These are phyloP conservation scores for Astropecten irregularis DNA, from an alignment of 53 echinoderm and acorn worm genomes.

Conservation along the genomic window DNA sequence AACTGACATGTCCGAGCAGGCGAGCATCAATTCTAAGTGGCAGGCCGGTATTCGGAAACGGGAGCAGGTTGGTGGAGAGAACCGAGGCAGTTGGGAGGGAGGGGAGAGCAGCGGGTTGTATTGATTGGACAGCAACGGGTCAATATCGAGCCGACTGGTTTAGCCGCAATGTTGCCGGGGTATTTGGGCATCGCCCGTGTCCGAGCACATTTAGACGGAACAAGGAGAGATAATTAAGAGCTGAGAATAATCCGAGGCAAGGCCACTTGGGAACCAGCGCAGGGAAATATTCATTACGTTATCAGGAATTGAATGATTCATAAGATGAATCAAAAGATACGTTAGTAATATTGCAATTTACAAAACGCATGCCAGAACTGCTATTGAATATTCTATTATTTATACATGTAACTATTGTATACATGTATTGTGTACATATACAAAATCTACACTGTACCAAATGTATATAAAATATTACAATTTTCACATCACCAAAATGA, in stretches of 20 bases:
- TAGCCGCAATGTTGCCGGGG: constrained; percentile 8
- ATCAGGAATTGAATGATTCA: no score
- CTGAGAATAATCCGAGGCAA: constrained; percentile 1
- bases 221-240: background rate
- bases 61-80: background rate
- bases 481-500: no score
- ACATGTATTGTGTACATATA: no score
- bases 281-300: no score
- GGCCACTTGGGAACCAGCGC: constrained; percentile 31
- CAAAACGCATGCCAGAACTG: no score
- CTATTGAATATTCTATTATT: no score
- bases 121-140: constrained; percentile 31
- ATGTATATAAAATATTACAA: no score
- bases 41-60: no score
- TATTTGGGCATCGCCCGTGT: background rate
- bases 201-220: background rate
- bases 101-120: constrained; percentile 1
- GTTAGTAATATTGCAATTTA: no score
- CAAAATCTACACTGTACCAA: no score
- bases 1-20: constrained; percentile 16
- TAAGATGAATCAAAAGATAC: no score
- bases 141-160: constrained; percentile 36
- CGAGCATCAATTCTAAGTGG: constrained; percentile 30
- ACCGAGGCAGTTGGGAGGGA: background rate
- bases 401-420: no score